Conservation (phyloP, 2,888 invertebrate genomes). For the Syritta pipiens region DNA sequence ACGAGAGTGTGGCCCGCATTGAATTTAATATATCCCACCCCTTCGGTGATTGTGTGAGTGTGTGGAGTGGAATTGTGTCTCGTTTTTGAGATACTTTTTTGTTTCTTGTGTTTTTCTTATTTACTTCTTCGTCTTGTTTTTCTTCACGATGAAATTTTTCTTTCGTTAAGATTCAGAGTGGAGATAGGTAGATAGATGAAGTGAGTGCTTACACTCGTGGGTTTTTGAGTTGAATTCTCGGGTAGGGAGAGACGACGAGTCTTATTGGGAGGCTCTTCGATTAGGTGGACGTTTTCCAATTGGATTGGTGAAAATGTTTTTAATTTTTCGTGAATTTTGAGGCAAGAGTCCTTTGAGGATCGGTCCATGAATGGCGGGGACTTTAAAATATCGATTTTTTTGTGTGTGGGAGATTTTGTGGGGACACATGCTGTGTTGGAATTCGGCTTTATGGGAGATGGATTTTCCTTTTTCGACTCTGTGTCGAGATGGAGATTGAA, state of each 20-base stretch:
- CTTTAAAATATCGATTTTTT: no score
- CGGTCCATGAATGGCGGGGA: no score
- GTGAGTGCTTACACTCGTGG: not conserved
- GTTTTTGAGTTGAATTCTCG: slow-evolving; percentile 37
- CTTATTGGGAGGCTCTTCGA: slow-evolving; percentile 54
- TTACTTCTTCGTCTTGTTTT: slow-evolving; percentile 33
- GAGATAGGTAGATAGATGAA: slow-evolving; percentile 13
- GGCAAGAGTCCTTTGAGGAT: no score
- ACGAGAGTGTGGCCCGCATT: slow-evolving; percentile 15
- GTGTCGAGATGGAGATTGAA: no score
- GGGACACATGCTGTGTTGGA: no score
- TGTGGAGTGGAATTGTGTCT: slow-evolving; percentile 32
- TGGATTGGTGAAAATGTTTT: no score
- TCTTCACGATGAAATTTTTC: slow-evolving; percentile 21
- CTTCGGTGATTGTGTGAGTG: slow-evolving; percentile 35
- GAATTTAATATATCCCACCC: slow-evolving; percentile 69
- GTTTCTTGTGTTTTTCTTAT: slow-evolving; percentile 23
- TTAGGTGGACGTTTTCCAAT: slow-evolving; percentile 23
- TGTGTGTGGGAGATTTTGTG: no score
- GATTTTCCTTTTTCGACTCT: no score
- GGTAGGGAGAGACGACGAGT: no score
- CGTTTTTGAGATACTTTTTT: slow-evolving; percentile 61
- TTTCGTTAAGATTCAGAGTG: slow-evolving; percentile 61
- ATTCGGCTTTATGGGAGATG: no score
- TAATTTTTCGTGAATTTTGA: no score